Evolutionary conservation across 30 jellyfish, hydroid and myxozoan genomes (phyloP), one percentile per base, ranked within the genome.

Genomic region (Aurelia sp.): DNA sequence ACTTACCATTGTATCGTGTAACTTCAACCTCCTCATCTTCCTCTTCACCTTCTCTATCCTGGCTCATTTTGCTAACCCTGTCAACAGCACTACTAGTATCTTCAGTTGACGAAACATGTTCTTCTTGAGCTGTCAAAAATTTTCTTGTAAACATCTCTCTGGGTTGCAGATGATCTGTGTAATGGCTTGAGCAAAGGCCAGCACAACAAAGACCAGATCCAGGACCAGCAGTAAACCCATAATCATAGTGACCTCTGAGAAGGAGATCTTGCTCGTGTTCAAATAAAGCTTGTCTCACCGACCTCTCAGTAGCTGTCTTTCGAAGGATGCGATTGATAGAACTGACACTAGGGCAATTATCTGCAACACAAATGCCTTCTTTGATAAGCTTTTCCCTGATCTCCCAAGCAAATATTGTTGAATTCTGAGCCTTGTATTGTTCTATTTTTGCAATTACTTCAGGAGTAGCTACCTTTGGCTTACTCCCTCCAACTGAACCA

Each of bases 381-480:
- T 91, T 79, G 77, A 96, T 87, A 22, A 96, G 88, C 84, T 87
- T 86, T 76, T 96, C 99, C 24, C 99, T 74, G 35, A 96, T 96
- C 78, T 96, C 99, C 99, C 99, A 96, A 16, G 99, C 99, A 90
- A 96, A 96, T 13, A 96, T 91, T 1, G 98, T 91, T 17, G 98
- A 97, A 60, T 87, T 90, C 69, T 91, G 92, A 60, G 74, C 24
- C 79, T 96, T 96, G 86, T 82, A 90, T 33, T 91, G 94, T 60
- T 90, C 98, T 19, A 96, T 96, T 67, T 96, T 96, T 15, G 82
- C 67, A 76, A 87, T 96, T 58, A 96, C 99, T 73, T 87, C 98
- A 7, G 98, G 98, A 15, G 99, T 96, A 4, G 99, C 99, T 27
- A 96, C 99, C 69, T 96, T 95, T 27, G 99, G 99, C 81, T 95